Evolutionary conservation across 2,888 invertebrate species (phyloP), one percentile per base, ranked within the genome.

Genomic region (Phortica magna): DNA sequence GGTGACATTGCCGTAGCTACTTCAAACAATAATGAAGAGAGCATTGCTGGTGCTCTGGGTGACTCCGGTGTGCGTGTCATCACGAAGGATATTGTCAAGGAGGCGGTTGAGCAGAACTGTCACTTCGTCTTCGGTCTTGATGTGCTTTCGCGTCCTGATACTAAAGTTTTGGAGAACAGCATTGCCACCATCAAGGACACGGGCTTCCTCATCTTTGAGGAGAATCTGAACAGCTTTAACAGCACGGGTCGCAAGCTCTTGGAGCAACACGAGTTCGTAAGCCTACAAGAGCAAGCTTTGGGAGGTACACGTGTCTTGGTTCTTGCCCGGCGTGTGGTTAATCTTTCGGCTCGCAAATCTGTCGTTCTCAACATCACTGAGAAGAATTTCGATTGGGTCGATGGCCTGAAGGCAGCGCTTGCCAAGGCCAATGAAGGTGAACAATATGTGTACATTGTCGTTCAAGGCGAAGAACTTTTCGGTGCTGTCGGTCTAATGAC

Each of bases 401-500:
- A 96, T 70, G 92, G 93, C 10, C 92, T 98, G 55, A 98, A 98
- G 91, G 93, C 93, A 0, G 95, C 95, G 0, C 89, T 99, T 90
- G 94, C 94, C 79, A 80, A 79, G 3, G 94, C 94, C 77, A 93
- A 94, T 72, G 94, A 95, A 88, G 90, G 91, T 39, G 93, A 93
- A 43, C 90, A 93, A 80, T 94, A 95, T 83, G 93, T 96, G 76
- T 94, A 95, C 84, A 89, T 97, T 55, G 94, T 96, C 75, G 94
- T 95, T 77, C 94, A 95, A 87, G 95, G 95, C 64, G 94, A 95
- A 84, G 93, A 95, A 77, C 90, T 93, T 41, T 94, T 94, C 90
- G 99, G 99, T 73, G 93, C 97, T 80, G 93, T 98, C 76, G 99
- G 99, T 67, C 93, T 99, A 90, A 95, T 96, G 88, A 96, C 97